These are phyloP conservation scores for Myotis planiceps DNA, from an alignment of 2,797 vertebrate species.

Conservation along the genomic window DNA sequence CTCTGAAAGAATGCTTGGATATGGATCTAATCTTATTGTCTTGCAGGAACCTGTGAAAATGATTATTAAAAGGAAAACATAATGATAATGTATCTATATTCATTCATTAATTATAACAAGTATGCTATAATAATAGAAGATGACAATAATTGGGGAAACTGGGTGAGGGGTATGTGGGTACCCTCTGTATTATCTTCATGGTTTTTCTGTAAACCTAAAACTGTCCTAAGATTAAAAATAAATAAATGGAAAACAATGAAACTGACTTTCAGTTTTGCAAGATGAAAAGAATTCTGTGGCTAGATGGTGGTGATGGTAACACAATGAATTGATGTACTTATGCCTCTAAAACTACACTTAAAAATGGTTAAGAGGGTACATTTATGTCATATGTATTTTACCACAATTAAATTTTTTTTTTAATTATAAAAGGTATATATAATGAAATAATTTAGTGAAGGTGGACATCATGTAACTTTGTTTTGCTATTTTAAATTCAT, in stretches of 20 bases:
- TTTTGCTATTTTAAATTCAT: slow-evolving; percentile 19
- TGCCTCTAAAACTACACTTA: background rate
- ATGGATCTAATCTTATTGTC: slow-evolving; percentile 93
- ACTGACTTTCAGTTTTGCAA: background rate
- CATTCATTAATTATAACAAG: background rate
- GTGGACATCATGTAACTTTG: background rate
- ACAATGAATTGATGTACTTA: fast-evolving
- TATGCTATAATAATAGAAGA: background rate
- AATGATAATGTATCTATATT: background rate
- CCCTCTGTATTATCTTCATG: background rate
- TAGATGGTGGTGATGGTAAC: too few relatives aligned
- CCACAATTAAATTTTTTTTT: background rate
- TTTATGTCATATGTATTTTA: background rate
- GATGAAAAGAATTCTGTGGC: background rate
- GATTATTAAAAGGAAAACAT: slow-evolving; percentile 13
- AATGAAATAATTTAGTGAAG: background rate
- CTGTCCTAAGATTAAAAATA: background rate
- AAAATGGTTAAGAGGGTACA: background rate
- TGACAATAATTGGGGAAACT: background rate
- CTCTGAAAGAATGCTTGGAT: slow-evolving; percentile 92
- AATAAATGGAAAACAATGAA: background rate
- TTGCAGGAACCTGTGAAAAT: slow-evolving; percentile 92
- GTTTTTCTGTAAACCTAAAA: background rate
- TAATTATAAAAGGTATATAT: slow-evolving; percentile 5
- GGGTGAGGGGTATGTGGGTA: background rate